phyloP scores from a whole-genome alignment of 1,140 invertebrate species.

The Bombus impatiens region DNA sequence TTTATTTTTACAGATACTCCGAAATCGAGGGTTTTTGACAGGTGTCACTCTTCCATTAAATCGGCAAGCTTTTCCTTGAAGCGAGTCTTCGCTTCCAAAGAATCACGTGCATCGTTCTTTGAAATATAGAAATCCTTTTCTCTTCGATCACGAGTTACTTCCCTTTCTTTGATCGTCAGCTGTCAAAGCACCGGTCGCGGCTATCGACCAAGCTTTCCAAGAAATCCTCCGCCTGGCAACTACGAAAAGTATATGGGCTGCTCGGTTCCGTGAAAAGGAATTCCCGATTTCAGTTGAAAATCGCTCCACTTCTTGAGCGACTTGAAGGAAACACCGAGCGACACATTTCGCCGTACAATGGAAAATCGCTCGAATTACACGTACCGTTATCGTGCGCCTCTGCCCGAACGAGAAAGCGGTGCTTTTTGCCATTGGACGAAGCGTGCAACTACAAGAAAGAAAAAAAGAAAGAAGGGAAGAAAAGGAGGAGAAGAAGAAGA shows the following conservation, averaged over 20 bases:
- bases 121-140: not conserved
- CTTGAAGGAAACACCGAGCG: constrained; percentile 15
- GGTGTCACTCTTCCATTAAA: too few species aligned
- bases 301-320: constrained; percentile 1
- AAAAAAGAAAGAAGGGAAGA: not conserved
- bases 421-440: constrained; percentile 20
- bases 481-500: too few species aligned
- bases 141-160: not conserved
- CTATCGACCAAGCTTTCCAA: not conserved
- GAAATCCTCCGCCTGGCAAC: constrained; percentile 24
- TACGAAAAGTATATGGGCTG: not conserved
- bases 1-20: too few species aligned
- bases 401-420: not conserved
- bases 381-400: not conserved
- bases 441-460: too few species aligned
- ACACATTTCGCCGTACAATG: constrained; percentile 30
- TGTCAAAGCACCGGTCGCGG: not conserved
- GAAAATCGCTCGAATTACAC: constrained; percentile 33
- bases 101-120: not conserved
- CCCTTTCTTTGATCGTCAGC: not conserved
- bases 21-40: too few species aligned
- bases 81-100: too few species aligned
- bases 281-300: constrained; percentile 5
- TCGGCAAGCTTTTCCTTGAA: too few species aligned
- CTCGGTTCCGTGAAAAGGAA: not conserved